Base-by-base conservation (phyloP, 2,888 invertebrate genomes). In the Torymus texanus region DNA sequence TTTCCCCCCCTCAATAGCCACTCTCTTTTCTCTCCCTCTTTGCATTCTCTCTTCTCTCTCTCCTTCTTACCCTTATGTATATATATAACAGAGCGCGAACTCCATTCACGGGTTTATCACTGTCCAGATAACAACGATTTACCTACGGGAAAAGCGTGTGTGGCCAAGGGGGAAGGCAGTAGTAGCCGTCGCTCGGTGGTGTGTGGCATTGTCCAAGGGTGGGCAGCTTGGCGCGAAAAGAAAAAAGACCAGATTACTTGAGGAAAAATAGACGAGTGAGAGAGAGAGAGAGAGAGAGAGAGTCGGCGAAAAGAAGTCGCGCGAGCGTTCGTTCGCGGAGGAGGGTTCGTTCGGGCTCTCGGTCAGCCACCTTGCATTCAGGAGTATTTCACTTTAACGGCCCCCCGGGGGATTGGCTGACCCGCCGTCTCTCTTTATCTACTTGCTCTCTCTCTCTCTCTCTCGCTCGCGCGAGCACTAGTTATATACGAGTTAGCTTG, bases 61-160 rank as follows among this genome's bases (percentile, higher is more conserved):
- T 76, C 63, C 66, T 68, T 74, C 71, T 81, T 65, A 53, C 11
- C 51, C 61, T 50, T 4, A 21, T 21, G 21, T 21, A 78, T 82
- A 77, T 24, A 62, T 12, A 21, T 56, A 24, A 58, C 84, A 29
- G 83, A 83, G 87, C 86, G 87, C 84, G 85, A 86, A 89, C 87
- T 88, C 88, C 85, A 89, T 90, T 89, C 89, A 88, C 87, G 87
- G 88, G 89, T 90, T 90, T 90, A 90, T 90, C 90, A 90, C 89
- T 90, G 90, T 90, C 90, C 87, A 89, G 90, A 90, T 90, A 90
- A 90, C 90, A 88, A 90, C 90, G 90, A 90, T 90, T 90, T 90
- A 90, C 90, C 90, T 90, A 90, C 85, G 82, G 83, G 81, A 81
- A 82, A 81, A 81, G 83, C 82, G 75, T 74, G 78, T 75, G 73